A percentile compares a stretch with the other conserved stretches of the same genome.
These are phyloP conservation scores for Umimayanthus chanpuru DNA, from an alignment of 92 coral and sea anemone genomes.

Conservation along the genomic window DNA sequence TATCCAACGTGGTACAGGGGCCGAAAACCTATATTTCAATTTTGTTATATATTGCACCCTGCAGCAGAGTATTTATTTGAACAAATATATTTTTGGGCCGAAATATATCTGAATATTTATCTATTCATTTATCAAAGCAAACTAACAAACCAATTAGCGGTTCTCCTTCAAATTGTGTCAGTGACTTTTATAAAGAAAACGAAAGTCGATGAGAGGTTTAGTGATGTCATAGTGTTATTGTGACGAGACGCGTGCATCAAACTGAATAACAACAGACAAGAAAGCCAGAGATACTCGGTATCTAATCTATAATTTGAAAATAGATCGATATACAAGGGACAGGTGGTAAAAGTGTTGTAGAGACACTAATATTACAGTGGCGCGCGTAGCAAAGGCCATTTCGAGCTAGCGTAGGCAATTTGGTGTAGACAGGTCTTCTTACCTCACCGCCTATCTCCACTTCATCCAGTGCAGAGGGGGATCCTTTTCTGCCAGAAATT, in stretches of 20 bases:
- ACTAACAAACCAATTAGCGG: constrained; percentile 40
- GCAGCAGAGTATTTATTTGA: background rate
- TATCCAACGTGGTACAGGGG: background rate
- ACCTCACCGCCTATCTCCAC: too few relatives aligned
- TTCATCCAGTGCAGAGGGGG: too few relatives aligned
- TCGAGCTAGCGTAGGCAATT: too few relatives aligned
- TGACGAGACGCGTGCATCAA: background rate
- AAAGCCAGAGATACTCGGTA: background rate
- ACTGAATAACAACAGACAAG: background rate
- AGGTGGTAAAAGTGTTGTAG: background rate
- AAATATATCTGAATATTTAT: constrained; percentile 32
- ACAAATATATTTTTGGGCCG: background rate
- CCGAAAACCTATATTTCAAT: background rate
- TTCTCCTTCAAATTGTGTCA: background rate
- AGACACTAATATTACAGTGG: too few relatives aligned
- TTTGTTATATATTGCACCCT: constrained; percentile 3
- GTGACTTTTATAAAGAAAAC: background rate
- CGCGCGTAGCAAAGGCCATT: too few relatives aligned
- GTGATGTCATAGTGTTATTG: background rate
- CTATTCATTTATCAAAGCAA: constrained; percentile 7
- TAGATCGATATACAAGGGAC: background rate
- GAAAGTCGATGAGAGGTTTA: background rate
- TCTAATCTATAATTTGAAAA: background rate
- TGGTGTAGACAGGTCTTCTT: too few relatives aligned
- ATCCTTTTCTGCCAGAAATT: too few relatives aligned